Percentiles rank a stretch among this genome's conserved stretches.
Conservation (phyloP, 2,797 vertebrate genomes). For the Ataeniobius toweri region DNA sequence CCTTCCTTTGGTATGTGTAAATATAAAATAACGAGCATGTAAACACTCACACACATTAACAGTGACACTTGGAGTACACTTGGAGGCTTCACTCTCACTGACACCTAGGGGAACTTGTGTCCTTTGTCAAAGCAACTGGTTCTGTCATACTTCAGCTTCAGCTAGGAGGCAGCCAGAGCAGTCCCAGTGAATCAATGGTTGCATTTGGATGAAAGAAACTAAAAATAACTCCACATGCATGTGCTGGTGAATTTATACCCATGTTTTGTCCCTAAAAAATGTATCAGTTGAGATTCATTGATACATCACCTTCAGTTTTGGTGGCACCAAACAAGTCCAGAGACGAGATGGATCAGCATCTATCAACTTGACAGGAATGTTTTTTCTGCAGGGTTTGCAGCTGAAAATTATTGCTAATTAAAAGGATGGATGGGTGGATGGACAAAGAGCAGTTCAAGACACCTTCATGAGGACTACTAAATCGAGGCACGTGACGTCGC, state of each 20-base stretch:
- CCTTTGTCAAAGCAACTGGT: conserved; percentile 77
- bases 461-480: too few relatives aligned
- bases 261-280: background rate
- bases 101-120: conserved; percentile 77
- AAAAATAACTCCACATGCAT: background rate
- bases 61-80: conserved; percentile 52
- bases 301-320: conserved; percentile 26
- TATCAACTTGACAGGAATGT: conserved; percentile 16
- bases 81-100: conserved; percentile 53
- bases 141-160: conserved; percentile 67
- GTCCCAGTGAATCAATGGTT: conserved; percentile 17
- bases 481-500: too few relatives aligned
- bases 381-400: conserved; percentile 13
- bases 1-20: conserved; percentile 9
- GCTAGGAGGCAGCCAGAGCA: conserved; percentile 61
- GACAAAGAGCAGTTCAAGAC: too few relatives aligned
- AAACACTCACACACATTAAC: conserved; percentile 34
- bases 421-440: too few relatives aligned
- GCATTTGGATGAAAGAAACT: background rate
- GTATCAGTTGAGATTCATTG: conserved; percentile 28
- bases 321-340: conserved; percentile 30
- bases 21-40: conserved; percentile 13
- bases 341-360: conserved; percentile 38
- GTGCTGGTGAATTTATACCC: background rate
- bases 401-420: conserved; percentile 6